phyloP scores from a whole-genome alignment of 2,113 vertebrate species.

The Fulica atra region DNA sequence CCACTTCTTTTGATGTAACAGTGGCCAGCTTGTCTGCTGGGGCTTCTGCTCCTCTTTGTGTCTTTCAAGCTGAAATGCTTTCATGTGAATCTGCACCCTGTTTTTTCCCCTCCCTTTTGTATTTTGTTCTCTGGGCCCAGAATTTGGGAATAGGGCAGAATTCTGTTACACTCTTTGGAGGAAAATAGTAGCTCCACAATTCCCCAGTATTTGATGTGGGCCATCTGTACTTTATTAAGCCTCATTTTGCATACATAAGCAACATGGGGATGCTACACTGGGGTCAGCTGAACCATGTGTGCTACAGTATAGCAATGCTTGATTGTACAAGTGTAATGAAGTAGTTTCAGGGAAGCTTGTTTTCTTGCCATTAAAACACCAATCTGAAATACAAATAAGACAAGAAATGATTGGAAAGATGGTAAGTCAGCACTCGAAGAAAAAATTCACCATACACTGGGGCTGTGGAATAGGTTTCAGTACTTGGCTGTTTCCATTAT shows the following conservation, averaged over 20 bases:
- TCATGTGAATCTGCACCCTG: not conserved
- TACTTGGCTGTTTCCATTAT: not conserved
- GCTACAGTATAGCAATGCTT: conserved; percentile 3
- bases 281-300: conserved; percentile 54
- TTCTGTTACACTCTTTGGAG: not conserved
- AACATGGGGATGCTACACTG: conserved; percentile 26
- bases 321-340: conserved; percentile 38
- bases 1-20: conserved; percentile 41
- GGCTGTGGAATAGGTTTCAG: not conserved
- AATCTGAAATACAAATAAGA: conserved; percentile 32
- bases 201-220: not conserved
- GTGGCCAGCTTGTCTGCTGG: not conserved
- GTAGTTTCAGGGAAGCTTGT: conserved; percentile 37
- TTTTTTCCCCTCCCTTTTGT: not conserved
- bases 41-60: not conserved
- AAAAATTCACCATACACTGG: not conserved
- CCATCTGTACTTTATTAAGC: conserved; percentile 57
- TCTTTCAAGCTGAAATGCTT: not conserved
- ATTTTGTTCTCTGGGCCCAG: not conserved
- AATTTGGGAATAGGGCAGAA: not conserved
- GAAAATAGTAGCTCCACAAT: not conserved
- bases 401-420: conserved; percentile 42
- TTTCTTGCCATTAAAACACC: conserved; percentile 31
- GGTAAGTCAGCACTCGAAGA: not conserved
- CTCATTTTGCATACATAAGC: conserved; percentile 42